These are phyloP conservation scores for Vireo altiloquus DNA, from an alignment of 2,113 vertebrate species.

Conservation along the genomic window DNA sequence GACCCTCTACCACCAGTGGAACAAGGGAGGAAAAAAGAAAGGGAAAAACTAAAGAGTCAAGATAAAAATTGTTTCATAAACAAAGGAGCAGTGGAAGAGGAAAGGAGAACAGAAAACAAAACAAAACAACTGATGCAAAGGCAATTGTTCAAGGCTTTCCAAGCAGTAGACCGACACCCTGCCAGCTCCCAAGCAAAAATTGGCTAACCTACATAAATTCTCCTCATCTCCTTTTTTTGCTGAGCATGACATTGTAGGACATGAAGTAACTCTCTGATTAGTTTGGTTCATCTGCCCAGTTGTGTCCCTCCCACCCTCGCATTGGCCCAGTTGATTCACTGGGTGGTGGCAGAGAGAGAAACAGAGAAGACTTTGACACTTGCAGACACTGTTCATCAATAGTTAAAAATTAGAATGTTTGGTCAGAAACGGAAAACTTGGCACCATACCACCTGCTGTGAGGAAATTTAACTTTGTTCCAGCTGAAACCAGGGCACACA, in stretches of 20 bases:
- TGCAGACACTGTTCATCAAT: neutral
- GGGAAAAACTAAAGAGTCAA: neutral
- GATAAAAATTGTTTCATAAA: neutral
- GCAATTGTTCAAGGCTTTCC: neutral
- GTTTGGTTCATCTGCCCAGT: neutral
- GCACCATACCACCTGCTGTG: neutral
- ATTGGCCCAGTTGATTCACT: neutral
- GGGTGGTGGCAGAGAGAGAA: neutral
- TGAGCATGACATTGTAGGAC: too few relatives aligned
- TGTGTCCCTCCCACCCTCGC: neutral
- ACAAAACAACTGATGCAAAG: neutral
- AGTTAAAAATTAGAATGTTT: neutral
- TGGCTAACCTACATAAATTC: neutral
- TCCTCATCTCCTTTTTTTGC: neutral
- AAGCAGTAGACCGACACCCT: neutral
- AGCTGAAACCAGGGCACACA: neutral
- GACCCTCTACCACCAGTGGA: neutral
- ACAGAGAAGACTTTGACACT: neutral
- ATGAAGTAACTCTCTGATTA: neutral
- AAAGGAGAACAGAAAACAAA: neutral
- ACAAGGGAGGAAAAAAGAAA: neutral
- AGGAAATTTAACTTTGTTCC: neutral
- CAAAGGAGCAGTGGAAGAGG: neutral
- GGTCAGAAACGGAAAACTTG: neutral
- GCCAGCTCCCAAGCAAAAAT: neutral